Evolutionary conservation across 2,797 vertebrate genomes (phyloP).

Genomic region (Clarias platycephalus): DNA sequence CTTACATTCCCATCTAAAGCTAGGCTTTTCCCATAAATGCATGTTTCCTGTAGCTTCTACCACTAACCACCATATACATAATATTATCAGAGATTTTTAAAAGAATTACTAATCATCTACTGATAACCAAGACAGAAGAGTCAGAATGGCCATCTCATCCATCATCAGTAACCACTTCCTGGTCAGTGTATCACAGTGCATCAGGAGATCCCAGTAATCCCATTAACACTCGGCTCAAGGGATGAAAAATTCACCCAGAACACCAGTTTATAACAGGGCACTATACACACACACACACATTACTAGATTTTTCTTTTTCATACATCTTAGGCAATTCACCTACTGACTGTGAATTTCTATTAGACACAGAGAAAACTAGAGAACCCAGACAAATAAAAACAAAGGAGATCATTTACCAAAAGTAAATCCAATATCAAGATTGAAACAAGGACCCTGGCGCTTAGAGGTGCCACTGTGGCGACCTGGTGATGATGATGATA

Average conservation of each 20-base stretch:
- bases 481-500: background rate
- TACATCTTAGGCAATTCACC: background rate
- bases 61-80: too few relatives aligned
- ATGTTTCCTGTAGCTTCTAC: conserved; percentile 12
- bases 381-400: background rate
- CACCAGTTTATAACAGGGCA: background rate
- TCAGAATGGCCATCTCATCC: background rate
- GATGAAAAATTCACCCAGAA: background rate
- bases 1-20: conserved; percentile 36
- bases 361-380: background rate
- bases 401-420: background rate
- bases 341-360: background rate
- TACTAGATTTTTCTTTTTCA: background rate
- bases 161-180: background rate
- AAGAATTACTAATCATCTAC: background rate
- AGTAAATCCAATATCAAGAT: background rate
- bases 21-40: conserved; percentile 34
- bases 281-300: too few relatives aligned
- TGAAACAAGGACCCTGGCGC: background rate
- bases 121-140: background rate
- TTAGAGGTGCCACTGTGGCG: background rate
- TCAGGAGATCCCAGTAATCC: background rate
- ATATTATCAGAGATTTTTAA: background rate
- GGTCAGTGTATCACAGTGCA: background rate
- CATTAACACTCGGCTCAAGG: too few relatives aligned